Base-by-base conservation (phyloP, 2,888 invertebrate genomes). In the Myopa tessellatipennis region DNA sequence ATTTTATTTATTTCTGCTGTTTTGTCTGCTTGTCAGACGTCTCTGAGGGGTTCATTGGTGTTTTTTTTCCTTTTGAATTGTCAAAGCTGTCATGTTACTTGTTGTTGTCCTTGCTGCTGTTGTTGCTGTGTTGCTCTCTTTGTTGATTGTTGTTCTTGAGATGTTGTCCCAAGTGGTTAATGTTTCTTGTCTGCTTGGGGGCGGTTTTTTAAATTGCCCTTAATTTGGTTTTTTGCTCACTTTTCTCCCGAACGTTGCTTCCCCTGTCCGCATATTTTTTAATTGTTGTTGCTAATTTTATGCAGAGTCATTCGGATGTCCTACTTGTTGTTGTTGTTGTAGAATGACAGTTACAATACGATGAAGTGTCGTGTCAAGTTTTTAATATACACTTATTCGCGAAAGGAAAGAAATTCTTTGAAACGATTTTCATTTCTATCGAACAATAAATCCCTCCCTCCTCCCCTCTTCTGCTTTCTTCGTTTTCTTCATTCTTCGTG, bases 1-100 rank as follows among this genome's bases (percentile, higher is more conserved):
- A 73, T 61, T 73, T 73, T 73, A 73, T 73, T 74, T 74, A 74
- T 74, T 71, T 74, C 52, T 36, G 52, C 52, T 65, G 65, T 74
- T 74, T 63, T 65, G 65, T 52, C 52, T 65, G 74, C 65, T 63
- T 74, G 74, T 65, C 52, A 63, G 34, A 65, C 65, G 63, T 34
- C 61, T 26, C 61, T 26, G 40, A 12, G 18, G 73, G 73, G 45
- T 38, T 65, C 38, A 16, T 52, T 34, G 8, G 5, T 18, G 63
- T 14, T 40, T 34, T 36, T 26, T 52, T 60, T 60, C 38, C 40
- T 58, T 60, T 38, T 71, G 34, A 3, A 34, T 71, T 14, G 4
- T 50, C n/a, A n/a, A 34, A 55, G 38, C 58, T 58, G 5, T 36
- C 55, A 36, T 12, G 26, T 26, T 26, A 26, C 50, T 26, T 5